Base-by-base conservation (phyloP, 2,113 vertebrate species). In the Anolis sagrei region DNA sequence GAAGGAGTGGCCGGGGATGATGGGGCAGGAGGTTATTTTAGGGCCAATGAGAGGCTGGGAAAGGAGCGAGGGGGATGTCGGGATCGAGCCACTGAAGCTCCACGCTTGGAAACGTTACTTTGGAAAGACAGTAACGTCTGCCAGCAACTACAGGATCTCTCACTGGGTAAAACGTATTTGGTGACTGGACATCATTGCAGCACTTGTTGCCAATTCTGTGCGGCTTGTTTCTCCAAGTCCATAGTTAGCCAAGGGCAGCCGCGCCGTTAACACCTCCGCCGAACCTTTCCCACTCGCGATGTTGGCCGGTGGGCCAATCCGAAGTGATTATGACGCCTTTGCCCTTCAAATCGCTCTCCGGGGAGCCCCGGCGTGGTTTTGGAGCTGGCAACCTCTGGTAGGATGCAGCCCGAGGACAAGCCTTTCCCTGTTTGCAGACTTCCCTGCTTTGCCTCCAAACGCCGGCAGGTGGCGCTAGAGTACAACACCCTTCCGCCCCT, bases 191-290 rank as follows among this genome's bases (percentile, higher is more conserved):
- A n/a, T n/a, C n/a, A n/a, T n/a, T n/a, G 13, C 8, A 54, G 51
- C 51, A 54, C 13, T 54, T 27, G 27, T 36, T 34, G 74, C 21
- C 32, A 14, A 25, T 78, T 44, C 19, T 48, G 11, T 49, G 32
- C 23, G 23, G 64, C 44, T 13, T 44, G 39, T 44, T 44, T 79
- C 11, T 44, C 36, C 18, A 74, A 80, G 16, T 48, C 54, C 32
- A 32, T 34, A 18, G 19, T 36, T 23, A 36, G 76, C 51, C 93
- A 76, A 51, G 21, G 21, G 44, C 48, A 87, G 54, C 36, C 86
- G 88, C 74, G 76, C 83, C 70, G 5, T 82, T 95, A 95, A 88
- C 86, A 34, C 72, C 69, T 70, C 27, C 27, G 89, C n/a, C 82
- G 81, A 93, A 68, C 13, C 8, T 81, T 90, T 90, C 92, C 61